phyloP scores from a whole-genome alignment of 2,113 vertebrate genomes.

The Dascyllus trimaculatus region DNA sequence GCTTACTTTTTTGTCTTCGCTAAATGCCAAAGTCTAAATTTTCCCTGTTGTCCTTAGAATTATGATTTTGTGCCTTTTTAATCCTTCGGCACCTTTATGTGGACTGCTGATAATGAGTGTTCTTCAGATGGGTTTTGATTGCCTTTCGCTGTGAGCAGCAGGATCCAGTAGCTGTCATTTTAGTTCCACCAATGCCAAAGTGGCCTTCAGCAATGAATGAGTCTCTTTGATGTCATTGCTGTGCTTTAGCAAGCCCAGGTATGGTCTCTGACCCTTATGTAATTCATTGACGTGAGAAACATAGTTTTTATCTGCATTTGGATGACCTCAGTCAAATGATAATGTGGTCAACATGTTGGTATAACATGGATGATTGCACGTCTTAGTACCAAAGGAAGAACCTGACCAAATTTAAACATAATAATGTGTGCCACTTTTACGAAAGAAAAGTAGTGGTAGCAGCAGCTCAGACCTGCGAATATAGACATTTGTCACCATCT shows the following conservation, averaged over 20 bases:
- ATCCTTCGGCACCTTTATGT: constrained; percentile 9
- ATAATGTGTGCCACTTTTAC: neutral
- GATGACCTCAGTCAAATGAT: neutral
- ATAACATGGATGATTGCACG: too few species aligned
- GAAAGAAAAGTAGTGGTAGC: neutral
- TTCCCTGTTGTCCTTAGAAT: neutral
- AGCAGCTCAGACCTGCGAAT: neutral
- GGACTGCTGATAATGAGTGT: constrained; percentile 9
- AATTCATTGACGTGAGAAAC: neutral
- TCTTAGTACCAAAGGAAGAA: neutral
- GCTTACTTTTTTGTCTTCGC: neutral
- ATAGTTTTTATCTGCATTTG: neutral
- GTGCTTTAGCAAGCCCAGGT: neutral
- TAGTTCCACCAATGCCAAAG: constrained; percentile 12
- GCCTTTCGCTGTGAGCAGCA: constrained; percentile 13
- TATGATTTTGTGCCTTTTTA: neutral
- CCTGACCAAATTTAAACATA: neutral
- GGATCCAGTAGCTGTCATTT: constrained; percentile 17
- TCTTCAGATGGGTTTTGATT: constrained; percentile 33
- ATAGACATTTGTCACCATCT: neutral
- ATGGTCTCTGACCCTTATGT: neutral
- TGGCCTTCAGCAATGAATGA: constrained; percentile 15
- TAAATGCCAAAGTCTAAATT: constrained; percentile 15
- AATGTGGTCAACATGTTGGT: neutral
- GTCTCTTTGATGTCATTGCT: constrained; percentile 45